These are phyloP conservation scores for Brachyrhaphis roseni DNA, from an alignment of 2,797 vertebrate genomes.

Conservation along the genomic window DNA sequence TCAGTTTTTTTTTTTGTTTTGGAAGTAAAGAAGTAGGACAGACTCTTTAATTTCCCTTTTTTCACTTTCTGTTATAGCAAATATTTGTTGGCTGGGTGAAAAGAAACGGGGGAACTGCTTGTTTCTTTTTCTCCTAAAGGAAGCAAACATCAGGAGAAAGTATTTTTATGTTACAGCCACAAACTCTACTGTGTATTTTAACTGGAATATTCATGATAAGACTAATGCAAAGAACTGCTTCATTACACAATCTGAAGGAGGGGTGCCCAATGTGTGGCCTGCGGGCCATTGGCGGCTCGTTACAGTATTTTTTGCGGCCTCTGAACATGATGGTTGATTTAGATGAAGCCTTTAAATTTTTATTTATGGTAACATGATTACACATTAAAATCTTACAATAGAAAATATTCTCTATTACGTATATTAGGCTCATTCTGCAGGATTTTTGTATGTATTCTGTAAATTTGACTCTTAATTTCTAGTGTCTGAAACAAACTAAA, in stretches of 20 bases:
- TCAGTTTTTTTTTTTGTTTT: constrained; percentile 40
- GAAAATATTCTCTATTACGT: no score
- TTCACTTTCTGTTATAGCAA: constrained; percentile 33
- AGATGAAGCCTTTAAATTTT: no score
- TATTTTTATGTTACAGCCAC: background rate
- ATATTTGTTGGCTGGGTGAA: constrained; percentile 56
- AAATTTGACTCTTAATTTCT: no score
- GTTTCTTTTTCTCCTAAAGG: constrained; percentile 27
- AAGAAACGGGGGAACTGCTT: constrained; percentile 10
- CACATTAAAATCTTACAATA: no score
- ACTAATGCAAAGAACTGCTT: background rate
- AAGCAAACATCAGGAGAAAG: background rate
- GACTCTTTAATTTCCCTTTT: constrained; percentile 40
- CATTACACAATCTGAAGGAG: background rate
- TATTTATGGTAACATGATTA: no score
- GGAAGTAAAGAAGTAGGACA: constrained; percentile 38
- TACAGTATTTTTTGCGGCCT: no score
- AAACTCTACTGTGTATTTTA: background rate
- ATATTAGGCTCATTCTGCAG: no score
- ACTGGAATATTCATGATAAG: background rate
- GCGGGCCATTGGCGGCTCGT: no score
- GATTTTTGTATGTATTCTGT: no score
- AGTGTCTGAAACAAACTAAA: no score
- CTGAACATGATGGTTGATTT: no score
- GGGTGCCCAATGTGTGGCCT: background rate